Conservation (phyloP, 2,113 vertebrate species). For the Clupea harengus region DNA sequence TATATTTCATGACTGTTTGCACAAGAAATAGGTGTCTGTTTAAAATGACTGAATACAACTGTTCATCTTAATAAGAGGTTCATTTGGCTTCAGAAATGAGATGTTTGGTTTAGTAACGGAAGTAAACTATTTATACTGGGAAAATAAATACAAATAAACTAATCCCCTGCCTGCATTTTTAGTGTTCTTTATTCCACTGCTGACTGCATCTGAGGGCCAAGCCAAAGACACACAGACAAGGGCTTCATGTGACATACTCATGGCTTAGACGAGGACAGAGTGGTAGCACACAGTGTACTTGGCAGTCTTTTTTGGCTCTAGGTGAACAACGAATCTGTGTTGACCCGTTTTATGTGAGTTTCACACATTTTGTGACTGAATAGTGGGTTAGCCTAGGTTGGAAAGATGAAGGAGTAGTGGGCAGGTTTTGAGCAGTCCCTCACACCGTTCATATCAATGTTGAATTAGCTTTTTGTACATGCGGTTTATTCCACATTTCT, state of each 20-base stretch:
- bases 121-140: not conserved
- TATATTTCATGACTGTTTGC: not conserved
- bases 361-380: no score
- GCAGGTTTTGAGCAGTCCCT: no score
- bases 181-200: not conserved
- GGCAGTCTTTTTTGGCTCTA: not conserved
- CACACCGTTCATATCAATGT: no score
- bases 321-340: no score
- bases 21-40: constrained; percentile 2
- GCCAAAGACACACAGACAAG: constrained; percentile 6
- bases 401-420: no score
- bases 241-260: not conserved
- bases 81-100: not conserved
- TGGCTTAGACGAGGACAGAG: not conserved
- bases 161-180: not conserved
- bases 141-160: not conserved
- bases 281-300: not conserved
- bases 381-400: no score
- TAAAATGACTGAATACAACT: not conserved
- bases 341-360: no score
- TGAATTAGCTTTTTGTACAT: no score
- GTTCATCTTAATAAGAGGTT: not conserved
- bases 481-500: no score
- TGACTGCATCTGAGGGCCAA: not conserved
- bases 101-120: not conserved